Evolutionary conservation across 2,888 invertebrate genomes (phyloP), one percentile per base, ranked within the genome.

Genomic region (Pachliopta kotzebuea): DNA sequence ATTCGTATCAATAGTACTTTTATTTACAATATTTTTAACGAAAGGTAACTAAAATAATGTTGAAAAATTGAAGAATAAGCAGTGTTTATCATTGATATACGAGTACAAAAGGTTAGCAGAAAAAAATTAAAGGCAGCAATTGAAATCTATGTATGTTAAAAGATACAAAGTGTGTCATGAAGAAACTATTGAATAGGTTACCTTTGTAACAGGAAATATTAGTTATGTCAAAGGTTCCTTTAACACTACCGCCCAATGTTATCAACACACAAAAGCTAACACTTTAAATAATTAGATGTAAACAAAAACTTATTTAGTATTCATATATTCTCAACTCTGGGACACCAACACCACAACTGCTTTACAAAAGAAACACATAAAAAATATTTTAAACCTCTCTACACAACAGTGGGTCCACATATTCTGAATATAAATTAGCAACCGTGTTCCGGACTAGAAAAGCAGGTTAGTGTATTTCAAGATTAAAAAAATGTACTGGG

Each of bases 391-490:
- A 56, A 62, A 58, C 21, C 49, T 65, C 74, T 79, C 75, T 71
- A 74, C 70, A 79, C 78, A 78, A 80, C 79, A 79, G 78, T 74
- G 76, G 74, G 69, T 71, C 74, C 80, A 82, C 82, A 80, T 82
- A 83, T 74, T 66, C 79, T 83, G 86, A 88, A 87, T 88, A 77
- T 84, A 82, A 86, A 88, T 81, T 80, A 86, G 84, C 80, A 75
- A 78, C 74, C 55, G 68, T 64, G 56, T 67, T 55, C 45, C 58
- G 65, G 79, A 77, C 74, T 75, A 73, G 77, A 75, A 79, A 78
- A 62, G 59, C 66, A 68, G 73, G 78, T 74, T 75, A 68, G 72
- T 71, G 68, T 68, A 69, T 71, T 56, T 68, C 68, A 71, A 66
- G 66, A 63, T 69, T 73, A 74, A 73, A 67, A n/a, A 52, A 69